A percentile compares a stretch with the other conserved stretches of the same genome.
Conservation (phyloP, 2,113 vertebrate genomes). For the Callochromis pleurospilus region DNA sequence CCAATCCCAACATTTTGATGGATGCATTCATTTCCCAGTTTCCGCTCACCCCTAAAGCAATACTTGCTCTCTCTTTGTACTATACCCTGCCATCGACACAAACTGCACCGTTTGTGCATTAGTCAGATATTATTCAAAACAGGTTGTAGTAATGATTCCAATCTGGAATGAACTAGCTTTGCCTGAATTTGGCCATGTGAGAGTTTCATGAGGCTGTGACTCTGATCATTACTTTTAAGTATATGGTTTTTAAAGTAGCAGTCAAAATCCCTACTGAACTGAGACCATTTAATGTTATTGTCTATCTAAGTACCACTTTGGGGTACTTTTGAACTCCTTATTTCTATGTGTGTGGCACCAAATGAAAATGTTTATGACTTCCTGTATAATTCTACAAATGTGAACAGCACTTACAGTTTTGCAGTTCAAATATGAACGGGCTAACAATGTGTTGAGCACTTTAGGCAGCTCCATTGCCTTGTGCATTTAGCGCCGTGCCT, state of each 20-base stretch:
- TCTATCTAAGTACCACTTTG: background rate
- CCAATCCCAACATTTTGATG: constrained; percentile 48
- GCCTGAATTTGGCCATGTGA: background rate
- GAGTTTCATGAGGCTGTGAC: background rate
- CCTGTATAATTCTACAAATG: background rate
- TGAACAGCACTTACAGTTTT: background rate
- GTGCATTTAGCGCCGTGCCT: background rate
- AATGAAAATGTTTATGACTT: constrained; percentile 2
- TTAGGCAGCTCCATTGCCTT: background rate
- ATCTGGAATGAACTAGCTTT: background rate
- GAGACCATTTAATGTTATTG: background rate
- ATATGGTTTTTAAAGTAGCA: background rate
- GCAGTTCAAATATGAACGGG: background rate
- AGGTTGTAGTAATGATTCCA: constrained; percentile 31
- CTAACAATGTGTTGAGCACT: background rate
- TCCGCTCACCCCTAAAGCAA: constrained; percentile 35
- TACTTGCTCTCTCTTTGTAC: constrained; percentile 27
- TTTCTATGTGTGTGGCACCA: background rate
- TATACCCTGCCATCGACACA: constrained; percentile 37
- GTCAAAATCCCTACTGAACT: background rate
- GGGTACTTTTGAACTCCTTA: background rate
- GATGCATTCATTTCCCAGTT: constrained; percentile 47
- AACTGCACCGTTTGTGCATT: constrained; percentile 2
- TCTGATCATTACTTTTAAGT: background rate
- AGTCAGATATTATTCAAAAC: constrained; percentile 48